phyloP scores from a whole-genome alignment of 2,888 invertebrate genomes.

The Elgonia sp. region DNA sequence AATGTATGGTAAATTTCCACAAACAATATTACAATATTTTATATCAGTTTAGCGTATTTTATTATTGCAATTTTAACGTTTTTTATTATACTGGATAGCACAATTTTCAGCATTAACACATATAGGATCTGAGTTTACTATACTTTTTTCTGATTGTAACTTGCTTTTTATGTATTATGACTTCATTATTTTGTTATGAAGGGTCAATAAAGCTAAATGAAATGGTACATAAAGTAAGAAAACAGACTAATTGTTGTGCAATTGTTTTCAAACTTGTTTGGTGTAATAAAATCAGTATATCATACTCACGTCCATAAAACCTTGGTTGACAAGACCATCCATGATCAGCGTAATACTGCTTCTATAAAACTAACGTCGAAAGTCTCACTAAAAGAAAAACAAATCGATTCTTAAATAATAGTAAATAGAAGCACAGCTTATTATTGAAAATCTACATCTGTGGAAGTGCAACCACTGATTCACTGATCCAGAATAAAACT shows the following conservation, averaged over 20 bases:
- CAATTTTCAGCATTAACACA: no score
- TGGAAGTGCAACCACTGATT: not conserved
- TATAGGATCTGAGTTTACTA: no score
- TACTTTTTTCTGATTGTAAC: no score
- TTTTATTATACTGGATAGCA: no score
- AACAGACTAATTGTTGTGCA: not conserved
- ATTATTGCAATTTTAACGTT: no score
- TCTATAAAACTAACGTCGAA: conserved; percentile 8
- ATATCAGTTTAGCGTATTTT: no score
- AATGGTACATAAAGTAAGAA: no score
- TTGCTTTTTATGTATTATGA: no score
- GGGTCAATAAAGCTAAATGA: no score
- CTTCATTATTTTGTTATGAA: not conserved
- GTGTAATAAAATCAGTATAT: not conserved
- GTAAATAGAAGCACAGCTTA: not conserved
- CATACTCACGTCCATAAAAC: conserved; percentile 41
- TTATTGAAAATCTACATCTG: not conserved
- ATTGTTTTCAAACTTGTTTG: not conserved
- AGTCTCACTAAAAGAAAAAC: conserved; percentile 20
- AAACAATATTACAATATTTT: no score
- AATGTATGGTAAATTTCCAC: no score
- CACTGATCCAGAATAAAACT: not conserved
- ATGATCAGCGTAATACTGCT: conserved; percentile 21
- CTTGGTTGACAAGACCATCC: conserved; percentile 43
- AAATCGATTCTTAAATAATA: conserved; percentile 9